Percentiles rank a stretch among this genome's conserved stretches.
Evolutionary conservation across 2,797 vertebrate species (phyloP).

Genomic region (Botia almorhae): DNA sequence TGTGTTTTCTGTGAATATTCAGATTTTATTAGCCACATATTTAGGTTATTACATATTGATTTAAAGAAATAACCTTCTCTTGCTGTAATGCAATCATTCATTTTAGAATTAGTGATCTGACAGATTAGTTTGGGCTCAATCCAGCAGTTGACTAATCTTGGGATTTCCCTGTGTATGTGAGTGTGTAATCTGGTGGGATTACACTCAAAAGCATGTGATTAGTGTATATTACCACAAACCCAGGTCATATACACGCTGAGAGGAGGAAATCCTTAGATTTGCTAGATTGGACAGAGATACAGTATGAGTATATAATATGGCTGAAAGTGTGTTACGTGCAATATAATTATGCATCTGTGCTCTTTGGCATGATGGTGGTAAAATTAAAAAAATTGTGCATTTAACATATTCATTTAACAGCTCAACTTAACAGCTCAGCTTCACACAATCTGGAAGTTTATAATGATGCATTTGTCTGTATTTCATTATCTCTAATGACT

Average conservation of each 20-base stretch:
- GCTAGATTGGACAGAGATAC: neutral
- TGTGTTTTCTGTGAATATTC: conserved; percentile 21
- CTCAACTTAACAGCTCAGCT: too few relatives aligned
- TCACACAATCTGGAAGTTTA: neutral
- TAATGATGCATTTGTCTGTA: conserved; percentile 1
- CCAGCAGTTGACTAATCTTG: conserved; percentile 18
- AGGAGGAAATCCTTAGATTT: conserved; percentile 29
- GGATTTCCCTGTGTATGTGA: conserved; percentile 27
- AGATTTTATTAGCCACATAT: conserved; percentile 21
- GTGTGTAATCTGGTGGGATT: conserved; percentile 48
- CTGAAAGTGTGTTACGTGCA: conserved; percentile 3
- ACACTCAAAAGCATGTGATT: conserved; percentile 44
- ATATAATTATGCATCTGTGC: neutral
- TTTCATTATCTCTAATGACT: conserved; percentile 14
- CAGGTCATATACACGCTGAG: conserved; percentile 27
- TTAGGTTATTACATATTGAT: conserved; percentile 23
- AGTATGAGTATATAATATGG: conserved; percentile 20
- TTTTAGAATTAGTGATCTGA: neutral
- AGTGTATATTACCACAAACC: conserved; percentile 26
- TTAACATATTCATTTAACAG: neutral
- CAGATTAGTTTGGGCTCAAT: conserved; percentile 34
- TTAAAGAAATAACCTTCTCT: conserved; percentile 19
- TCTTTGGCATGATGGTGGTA: neutral
- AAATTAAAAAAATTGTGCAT: neutral
- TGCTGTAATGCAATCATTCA: neutral